phyloP scores from a whole-genome alignment of 53 echinoderm and acorn worm species.

The Temnopleurus reevesii region DNA sequence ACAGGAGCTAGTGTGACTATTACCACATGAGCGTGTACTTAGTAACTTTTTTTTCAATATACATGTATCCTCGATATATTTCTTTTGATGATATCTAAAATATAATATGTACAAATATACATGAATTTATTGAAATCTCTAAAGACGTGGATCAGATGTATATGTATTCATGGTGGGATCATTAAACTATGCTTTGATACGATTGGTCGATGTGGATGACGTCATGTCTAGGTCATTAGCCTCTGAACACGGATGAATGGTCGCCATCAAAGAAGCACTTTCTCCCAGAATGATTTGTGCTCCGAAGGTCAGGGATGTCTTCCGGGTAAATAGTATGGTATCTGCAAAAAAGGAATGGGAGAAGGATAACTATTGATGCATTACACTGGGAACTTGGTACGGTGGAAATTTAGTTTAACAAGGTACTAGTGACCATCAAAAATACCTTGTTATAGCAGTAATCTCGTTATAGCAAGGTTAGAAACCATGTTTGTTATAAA shows the following conservation, averaged over 20 bases:
- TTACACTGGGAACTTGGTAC: no score
- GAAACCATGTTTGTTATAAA: no score
- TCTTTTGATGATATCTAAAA: neutral
- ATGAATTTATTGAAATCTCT: neutral
- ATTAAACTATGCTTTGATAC: neutral
- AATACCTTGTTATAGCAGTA: no score
- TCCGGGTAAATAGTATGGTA: constrained; percentile 83
- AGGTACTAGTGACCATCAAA: no score
- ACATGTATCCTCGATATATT: no score
- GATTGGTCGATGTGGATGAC: neutral
- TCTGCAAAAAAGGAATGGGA: constrained; percentile 35
- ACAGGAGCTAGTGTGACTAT: no score
- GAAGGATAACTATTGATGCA: no score
- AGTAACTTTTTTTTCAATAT: no score
- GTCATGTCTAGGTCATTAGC: constrained; percentile 56
- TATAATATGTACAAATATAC: neutral
- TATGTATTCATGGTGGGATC: neutral
- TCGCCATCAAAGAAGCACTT: constrained; percentile 84
- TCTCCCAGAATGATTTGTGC: constrained; percentile 68
- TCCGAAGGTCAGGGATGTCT: constrained; percentile 82
- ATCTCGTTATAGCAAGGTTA: no score
- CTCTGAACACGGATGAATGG: constrained; percentile 91
- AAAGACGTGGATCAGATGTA: neutral
- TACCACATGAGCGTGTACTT: no score
- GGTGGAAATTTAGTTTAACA: no score